phyloP scores from a whole-genome alignment of 2,113 vertebrate species.

The Danionella cerebrum region DNA sequence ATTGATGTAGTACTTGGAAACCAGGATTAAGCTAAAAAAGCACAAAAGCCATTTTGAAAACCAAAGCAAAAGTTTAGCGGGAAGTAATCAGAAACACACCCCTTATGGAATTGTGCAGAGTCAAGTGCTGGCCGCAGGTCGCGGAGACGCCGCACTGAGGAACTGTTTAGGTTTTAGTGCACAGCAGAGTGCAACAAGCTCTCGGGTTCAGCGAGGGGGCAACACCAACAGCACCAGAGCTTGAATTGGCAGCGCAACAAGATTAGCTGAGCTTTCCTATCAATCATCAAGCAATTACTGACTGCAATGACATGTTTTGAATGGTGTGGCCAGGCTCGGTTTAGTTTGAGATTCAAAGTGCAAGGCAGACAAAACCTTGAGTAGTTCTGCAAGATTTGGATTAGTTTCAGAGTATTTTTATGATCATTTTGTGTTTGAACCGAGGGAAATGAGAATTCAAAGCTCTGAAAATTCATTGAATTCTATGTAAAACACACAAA shows the following conservation, averaged over 20 bases:
- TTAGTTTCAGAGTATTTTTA: not conserved
- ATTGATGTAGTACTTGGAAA: slow-evolving; percentile 62
- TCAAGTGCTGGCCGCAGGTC: slow-evolving; percentile 41
- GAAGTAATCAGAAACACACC: slow-evolving; percentile 46
- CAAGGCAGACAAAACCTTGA: not conserved
- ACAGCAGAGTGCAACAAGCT: slow-evolving; percentile 45
- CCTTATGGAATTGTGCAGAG: slow-evolving; percentile 41
- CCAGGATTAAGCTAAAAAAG: slow-evolving; percentile 71
- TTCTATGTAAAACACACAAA: not conserved
- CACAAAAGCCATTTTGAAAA: slow-evolving; percentile 23
- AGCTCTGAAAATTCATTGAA: not conserved
- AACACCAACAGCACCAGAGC: slow-evolving; percentile 66
- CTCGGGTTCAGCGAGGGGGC: slow-evolving; percentile 63
- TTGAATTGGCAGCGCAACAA: slow-evolving; percentile 54
- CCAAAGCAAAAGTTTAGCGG: slow-evolving; percentile 25
- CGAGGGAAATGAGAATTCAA: not conserved
- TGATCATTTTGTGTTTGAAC: not conserved
- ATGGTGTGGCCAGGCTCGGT: slow-evolving; percentile 63
- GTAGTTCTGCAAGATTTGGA: not conserved
- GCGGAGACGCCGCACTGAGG: slow-evolving; percentile 44
- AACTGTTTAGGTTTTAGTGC: slow-evolving; percentile 15
- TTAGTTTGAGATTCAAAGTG: slow-evolving; percentile 63
- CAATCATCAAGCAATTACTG: slow-evolving; percentile 66
- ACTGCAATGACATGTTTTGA: slow-evolving; percentile 58
- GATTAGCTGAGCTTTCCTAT: slow-evolving; percentile 64